A percentile compares a stretch with the other conserved stretches of the same genome.
Conservation (phyloP, 2,113 vertebrate species). For the Phylloscopus trochiloides region DNA sequence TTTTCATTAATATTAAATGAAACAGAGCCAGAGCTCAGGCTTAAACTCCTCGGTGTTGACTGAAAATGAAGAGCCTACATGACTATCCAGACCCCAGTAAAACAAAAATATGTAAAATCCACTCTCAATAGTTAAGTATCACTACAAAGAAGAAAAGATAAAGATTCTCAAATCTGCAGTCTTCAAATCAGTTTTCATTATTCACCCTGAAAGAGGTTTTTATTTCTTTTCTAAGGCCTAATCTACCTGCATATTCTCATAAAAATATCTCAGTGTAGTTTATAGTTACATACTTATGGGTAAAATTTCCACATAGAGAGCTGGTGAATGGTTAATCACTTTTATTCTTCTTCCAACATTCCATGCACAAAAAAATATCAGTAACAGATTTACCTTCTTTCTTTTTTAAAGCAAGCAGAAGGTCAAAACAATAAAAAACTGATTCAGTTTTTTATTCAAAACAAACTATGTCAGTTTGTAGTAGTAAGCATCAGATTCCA, state of each 20-base stretch:
- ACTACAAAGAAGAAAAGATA: not conserved
- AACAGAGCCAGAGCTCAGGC: not conserved
- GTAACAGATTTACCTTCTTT: not conserved
- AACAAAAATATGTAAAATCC: not conserved
- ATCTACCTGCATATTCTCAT: not conserved
- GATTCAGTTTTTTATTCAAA: not conserved
- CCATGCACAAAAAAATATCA: not conserved
- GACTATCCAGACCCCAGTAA: not conserved
- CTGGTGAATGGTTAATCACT: not conserved
- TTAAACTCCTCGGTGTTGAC: not conserved
- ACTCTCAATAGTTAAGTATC: not conserved
- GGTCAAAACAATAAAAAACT: not conserved
- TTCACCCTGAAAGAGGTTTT: not conserved
- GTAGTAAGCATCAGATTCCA: not conserved
- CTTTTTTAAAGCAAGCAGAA: not conserved
- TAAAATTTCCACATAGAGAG: not conserved
- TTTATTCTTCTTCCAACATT: not conserved
- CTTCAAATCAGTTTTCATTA: not conserved
- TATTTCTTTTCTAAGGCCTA: not conserved
- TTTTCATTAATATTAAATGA: not conserved
- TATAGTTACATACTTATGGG: not conserved
- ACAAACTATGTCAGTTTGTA: not conserved
- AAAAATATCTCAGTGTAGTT: not conserved
- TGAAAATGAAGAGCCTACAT: not conserved
- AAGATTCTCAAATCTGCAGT: not conserved